Evolutionary conservation across 2,113 vertebrate species (phyloP).

Genomic region (Strigops habroptila): DNA sequence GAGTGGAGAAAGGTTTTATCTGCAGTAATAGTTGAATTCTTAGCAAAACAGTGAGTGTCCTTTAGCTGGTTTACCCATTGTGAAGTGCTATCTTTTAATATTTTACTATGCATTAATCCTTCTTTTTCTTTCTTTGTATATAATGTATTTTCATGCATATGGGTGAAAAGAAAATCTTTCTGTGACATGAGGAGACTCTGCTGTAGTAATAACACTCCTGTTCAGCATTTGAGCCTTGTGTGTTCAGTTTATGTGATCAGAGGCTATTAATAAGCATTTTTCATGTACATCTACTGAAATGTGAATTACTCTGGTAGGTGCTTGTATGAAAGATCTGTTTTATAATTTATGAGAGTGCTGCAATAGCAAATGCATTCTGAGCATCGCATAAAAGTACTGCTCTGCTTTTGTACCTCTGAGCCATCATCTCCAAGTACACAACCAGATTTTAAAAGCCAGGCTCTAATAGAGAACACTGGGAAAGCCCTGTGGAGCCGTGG

Average conservation of each 20-base stretch:
- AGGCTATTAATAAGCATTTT: not conserved
- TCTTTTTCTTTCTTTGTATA: not conserved
- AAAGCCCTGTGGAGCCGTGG: not conserved
- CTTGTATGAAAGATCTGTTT: not conserved
- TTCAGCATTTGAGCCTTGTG: not conserved
- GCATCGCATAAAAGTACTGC: not conserved
- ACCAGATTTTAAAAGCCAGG: not conserved
- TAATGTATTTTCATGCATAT: not conserved
- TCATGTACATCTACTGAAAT: not conserved
- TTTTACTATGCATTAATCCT: conserved; percentile 5
- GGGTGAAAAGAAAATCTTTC: not conserved
- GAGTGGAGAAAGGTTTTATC: conserved; percentile 11
- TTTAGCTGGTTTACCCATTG: conserved; percentile 7
- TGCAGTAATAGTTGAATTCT: not conserved
- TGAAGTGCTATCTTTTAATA: conserved; percentile 34
- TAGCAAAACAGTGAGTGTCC: not conserved
- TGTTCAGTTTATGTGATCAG: not conserved
- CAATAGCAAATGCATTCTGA: not conserved
- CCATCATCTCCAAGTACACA: not conserved
- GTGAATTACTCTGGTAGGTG: not conserved
- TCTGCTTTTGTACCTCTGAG: not conserved
- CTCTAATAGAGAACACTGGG: not conserved
- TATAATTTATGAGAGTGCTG: not conserved
- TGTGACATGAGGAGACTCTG: not conserved
- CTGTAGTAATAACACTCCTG: not conserved